These are phyloP conservation scores for Jacana jacana DNA, from an alignment of 2,113 vertebrate genomes.

Conservation along the genomic window DNA sequence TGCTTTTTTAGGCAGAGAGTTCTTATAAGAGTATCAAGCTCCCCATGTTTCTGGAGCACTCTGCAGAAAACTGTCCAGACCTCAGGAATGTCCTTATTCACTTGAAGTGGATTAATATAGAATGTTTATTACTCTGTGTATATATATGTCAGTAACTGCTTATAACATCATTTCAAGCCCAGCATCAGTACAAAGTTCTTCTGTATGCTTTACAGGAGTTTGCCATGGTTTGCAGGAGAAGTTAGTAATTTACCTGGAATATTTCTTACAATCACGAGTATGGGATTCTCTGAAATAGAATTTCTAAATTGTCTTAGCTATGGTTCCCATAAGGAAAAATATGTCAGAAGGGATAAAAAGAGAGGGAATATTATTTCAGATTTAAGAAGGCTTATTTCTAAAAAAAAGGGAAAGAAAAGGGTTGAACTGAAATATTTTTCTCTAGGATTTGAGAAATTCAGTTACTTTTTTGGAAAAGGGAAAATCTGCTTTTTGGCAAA, in stretches of 20 bases:
- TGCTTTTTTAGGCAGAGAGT: neutral
- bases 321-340: neutral
- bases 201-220: neutral
- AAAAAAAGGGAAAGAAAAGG: neutral
- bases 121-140: neutral
- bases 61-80: neutral
- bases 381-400: neutral
- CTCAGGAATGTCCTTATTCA: neutral
- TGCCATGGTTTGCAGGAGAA: neutral
- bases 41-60: neutral
- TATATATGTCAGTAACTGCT: neutral
- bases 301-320: neutral
- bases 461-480: neutral
- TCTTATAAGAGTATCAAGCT: neutral
- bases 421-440: neutral
- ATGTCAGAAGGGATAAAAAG: neutral
- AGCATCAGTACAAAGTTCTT: neutral
- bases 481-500: neutral
- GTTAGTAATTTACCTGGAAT: neutral
- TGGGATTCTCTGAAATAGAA: neutral
- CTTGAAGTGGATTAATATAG: neutral
- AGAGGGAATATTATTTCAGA: neutral
- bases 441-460: neutral
- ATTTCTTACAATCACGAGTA: neutral
- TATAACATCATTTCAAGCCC: neutral